Base-by-base conservation (phyloP, 1,140 invertebrate species). In the Coelopa frigida region DNA sequence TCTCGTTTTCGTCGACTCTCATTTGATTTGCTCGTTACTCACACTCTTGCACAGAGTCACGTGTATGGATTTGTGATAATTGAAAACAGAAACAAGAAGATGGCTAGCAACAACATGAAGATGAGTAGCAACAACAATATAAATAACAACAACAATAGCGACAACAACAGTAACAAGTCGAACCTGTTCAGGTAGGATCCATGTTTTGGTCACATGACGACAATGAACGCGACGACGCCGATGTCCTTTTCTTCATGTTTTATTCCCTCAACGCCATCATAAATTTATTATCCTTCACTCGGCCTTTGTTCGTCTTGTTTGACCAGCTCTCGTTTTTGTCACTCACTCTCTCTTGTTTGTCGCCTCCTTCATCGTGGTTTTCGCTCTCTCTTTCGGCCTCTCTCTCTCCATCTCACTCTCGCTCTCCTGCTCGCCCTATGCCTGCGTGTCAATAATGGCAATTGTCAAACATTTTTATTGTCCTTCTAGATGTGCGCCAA, bases 321-420 rank as follows among this genome's bases (percentile, higher is more conserved):
- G n/a, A n/a, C n/a, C n/a, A n/a, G n/a, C n/a, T 17, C 8, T 37
- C 17, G 20, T 21, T 21, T 21, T 38, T 38, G 36, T 38, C 8
- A n/a, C 17, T 12, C 24, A 21, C 18, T 35, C 15, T 43, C 33
- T 31, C 41, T 20, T 32, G 41, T 43, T 20, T 18, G 4, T 17
- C n/a, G 5, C 26, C 27, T 43, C 23, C 41, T 43, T 43, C 41
- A 26, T 43, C n/a, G 41, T 43, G 41, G 41, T 32, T 43, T 43
- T 43, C 26, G 8, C 20, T 36, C 14, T 39, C 21, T 42, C 22
- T n/a, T 31, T 42, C 23, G 22, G 14, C 15, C 3, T 43, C 20
- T 20, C 31, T 29, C 41, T 31, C 29, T 42, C 32, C 17, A 29
- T 7, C 3, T 18, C 23, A 11, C 11, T 10, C 23, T 23, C 5